Evolutionary conservation across 2,113 vertebrate species (phyloP), one percentile per base, ranked within the genome.

Genomic region (Bostrychus sinensis): DNA sequence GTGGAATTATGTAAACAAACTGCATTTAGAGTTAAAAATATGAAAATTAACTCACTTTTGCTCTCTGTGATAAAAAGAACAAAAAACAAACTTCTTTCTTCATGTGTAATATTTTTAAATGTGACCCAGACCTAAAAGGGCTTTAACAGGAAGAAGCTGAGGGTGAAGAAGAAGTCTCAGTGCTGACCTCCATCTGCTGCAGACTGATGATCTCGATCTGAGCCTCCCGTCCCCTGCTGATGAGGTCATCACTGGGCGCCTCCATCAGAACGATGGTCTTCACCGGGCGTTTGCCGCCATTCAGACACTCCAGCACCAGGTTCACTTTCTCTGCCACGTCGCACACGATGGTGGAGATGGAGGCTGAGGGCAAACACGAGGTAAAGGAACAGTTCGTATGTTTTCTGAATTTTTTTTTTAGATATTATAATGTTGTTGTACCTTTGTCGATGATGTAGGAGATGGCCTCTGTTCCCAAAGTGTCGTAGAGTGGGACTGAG

Each of bases 401-500:
- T 8, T 3, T 32, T 32, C 30, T 32, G 30, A 5, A 36, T 5
- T 0, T 17, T 25, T 6, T 23, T 19, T 11, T 2, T 51, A 14
- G 36, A 8, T 17, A 8, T 19, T 12, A 3, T 23, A 8, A 14
- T 25, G 30, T 23, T 19, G 12, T 1, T 8, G 10, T 57, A 98
- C 96, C 95, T 94, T 92, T 94, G 77, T 95, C 93, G 57, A 98
- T 73, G 57, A 96, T 94, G 86, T 94, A 94, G 0, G 70, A 57
- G 56, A 98, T 96, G 25, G 96, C 95, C 25, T 97, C 95, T 0
- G 78, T 22, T 73, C 96, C 96, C 58, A 98, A 89, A 0, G 96
- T 98, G 59, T 98, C 96, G 0, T 98, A 98, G 4, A 98, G 92
- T 0, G 96, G 96, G 6, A 98, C 93, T 0, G 92, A 42, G 73